Evolutionary conservation across 2,797 vertebrate species (phyloP).

Genomic region (Rallus crepitans): DNA sequence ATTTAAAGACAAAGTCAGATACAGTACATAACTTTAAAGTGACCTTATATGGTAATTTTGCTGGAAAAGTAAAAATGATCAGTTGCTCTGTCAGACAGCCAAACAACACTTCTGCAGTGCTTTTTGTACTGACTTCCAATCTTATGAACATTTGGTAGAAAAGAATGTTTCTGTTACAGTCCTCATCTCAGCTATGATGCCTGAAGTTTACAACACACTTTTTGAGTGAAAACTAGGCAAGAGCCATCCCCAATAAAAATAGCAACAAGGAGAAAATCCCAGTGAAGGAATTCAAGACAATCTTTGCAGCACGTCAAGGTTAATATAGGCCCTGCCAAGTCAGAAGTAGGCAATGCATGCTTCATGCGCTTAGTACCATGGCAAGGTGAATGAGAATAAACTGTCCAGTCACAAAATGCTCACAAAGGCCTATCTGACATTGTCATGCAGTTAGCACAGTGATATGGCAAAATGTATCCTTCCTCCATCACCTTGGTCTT

Average conservation of each 20-base stretch:
- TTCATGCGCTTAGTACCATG: neutral
- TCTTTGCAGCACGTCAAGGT: neutral
- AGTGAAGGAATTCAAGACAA: neutral
- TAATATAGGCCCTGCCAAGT: neutral
- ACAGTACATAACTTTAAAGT: neutral
- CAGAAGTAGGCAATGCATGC: neutral
- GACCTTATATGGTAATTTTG: conserved; percentile 63
- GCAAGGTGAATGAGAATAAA: neutral
- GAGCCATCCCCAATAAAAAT: neutral
- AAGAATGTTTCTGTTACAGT: conserved; percentile 21
- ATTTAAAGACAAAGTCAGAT: conserved; percentile 36
- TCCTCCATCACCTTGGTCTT: neutral
- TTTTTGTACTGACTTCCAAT: neutral
- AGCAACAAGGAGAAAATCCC: neutral
- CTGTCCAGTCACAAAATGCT: neutral
- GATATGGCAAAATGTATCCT: neutral
- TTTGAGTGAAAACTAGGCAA: conserved; percentile 4
- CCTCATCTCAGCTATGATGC: neutral
- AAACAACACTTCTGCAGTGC: conserved; percentile 34
- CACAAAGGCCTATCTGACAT: neutral
- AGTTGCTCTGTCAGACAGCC: conserved; percentile 58
- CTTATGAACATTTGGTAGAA: neutral
- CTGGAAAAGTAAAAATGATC: conserved; percentile 46
- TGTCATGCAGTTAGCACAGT: neutral
- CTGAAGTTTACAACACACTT: neutral